Base-by-base conservation (phyloP, 1,140 invertebrate genomes). In the Bursaphelenchus mucronatus region DNA sequence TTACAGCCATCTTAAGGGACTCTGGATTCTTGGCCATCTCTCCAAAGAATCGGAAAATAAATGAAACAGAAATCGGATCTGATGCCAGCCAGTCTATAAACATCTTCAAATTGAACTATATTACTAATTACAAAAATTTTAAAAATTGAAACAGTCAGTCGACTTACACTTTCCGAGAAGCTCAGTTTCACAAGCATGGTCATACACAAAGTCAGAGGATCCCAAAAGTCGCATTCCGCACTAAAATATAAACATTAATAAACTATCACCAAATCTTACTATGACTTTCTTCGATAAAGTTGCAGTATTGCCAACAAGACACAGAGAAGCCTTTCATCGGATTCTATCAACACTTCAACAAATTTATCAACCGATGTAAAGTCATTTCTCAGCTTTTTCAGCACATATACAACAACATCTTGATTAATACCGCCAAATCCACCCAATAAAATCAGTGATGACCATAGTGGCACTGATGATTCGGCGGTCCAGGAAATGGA, bases 111-210 rank as follows among this genome's bases (percentile, higher is more conserved):
- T 5, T 3, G 30, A 30, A 30, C 5, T n/a, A n/a, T n/a, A n/a
- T 30, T 30, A 30, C 30, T 5, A 1, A 30, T 30, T 30, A 1
- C 30, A 59, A 44, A n/a, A 11, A n/a, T 59, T 30, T 11, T 1
- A 30, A 59, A 44, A 44, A 13, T 41, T 39, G 15, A 50, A 59
- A 44, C 40, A 59, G 13, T 43, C 15, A 30, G 52, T n/a, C 39
- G 8, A 54, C 52, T 45, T 30, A 59, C 57, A n/a, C 40, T 59
- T 59, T 59, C 57, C 13, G 57, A 59, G 11, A 59, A 59, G 11
- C 7, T 7, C 11, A 59, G 13, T 50, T 45, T 43, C 3, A 39
- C 6, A 5, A 59, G 13, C 11, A 59, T n/a, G 40, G 45, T 45
- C 44, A 59, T 11, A 39, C 57, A 44, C 40, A 59, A 46, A 11